phyloP scores from a whole-genome alignment of 2,113 vertebrate species.

The Orycteropus afer region DNA sequence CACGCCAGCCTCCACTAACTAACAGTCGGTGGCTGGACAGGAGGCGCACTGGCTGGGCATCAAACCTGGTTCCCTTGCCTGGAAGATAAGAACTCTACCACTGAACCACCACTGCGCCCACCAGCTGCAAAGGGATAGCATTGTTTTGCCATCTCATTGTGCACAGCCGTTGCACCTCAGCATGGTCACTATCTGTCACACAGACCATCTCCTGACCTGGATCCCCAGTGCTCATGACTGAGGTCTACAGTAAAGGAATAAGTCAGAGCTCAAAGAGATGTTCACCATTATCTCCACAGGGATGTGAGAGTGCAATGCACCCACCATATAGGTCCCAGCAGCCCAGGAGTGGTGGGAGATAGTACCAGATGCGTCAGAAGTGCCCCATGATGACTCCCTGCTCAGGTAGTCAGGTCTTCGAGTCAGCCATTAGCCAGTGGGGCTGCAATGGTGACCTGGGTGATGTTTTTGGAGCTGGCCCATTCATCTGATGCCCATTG shows the following conservation, averaged over 20 bases:
- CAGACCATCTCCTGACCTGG: neutral
- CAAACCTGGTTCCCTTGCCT: too few species aligned
- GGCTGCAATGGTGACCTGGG: neutral
- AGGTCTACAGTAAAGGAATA: slow-evolving; percentile 32
- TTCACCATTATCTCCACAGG: neutral
- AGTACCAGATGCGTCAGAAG: neutral
- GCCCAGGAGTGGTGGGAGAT: neutral
- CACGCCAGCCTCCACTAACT: neutral
- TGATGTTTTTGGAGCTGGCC: neutral
- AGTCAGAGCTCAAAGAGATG: neutral
- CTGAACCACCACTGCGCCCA: too few species aligned
- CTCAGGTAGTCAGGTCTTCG: neutral
- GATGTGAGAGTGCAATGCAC: neutral
- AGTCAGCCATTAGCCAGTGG: neutral
- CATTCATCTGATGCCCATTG: neutral
- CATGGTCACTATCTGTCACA: neutral
- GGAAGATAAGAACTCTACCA: too few species aligned
- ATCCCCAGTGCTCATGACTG: neutral
- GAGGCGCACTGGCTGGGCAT: too few species aligned
- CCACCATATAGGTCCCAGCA: neutral
- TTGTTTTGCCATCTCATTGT: neutral
- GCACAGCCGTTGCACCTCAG: neutral
- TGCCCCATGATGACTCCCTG: neutral
- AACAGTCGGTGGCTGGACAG: too few species aligned
- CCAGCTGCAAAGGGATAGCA: neutral